Percentiles rank a stretch among this genome's conserved stretches.
Evolutionary conservation across 1,140 invertebrate genomes (phyloP).

Genomic region (Cardiocondyla obscurior): DNA sequence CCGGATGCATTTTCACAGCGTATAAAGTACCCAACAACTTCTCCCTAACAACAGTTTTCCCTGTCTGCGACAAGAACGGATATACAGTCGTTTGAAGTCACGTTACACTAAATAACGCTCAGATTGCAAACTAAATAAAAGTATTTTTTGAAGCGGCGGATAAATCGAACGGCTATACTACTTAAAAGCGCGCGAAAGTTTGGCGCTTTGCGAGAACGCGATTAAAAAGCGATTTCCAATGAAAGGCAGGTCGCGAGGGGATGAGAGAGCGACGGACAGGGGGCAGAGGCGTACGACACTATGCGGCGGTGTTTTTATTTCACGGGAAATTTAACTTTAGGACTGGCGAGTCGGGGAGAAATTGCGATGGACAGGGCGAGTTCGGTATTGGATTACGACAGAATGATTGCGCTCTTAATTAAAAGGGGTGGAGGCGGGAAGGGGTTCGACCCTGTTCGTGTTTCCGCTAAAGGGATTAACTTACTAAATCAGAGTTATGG

Average conservation of each 20-base stretch:
- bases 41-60: constrained; percentile 7
- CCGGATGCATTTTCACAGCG: constrained; percentile 45
- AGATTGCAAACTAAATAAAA: constrained; percentile 52
- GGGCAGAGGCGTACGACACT: constrained; percentile 22
- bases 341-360: constrained; percentile 1
- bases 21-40: constrained; percentile 44
- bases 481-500: constrained; percentile 61
- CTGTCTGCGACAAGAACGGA: constrained; percentile 43
- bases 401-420: constrained; percentile 71
- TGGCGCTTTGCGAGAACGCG: constrained; percentile 45
- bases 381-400: constrained; percentile 71
- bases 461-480: constrained; percentile 64
- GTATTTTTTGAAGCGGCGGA: constrained; percentile 33
- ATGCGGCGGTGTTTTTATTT: constrained; percentile 59
- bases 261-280: background rate
- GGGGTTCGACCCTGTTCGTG: constrained; percentile 22
- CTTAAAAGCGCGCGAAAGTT: constrained; percentile 56
- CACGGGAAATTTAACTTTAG: constrained; percentile 65
- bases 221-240: constrained; percentile 58
- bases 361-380: constrained; percentile 40
- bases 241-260: constrained; percentile 19
- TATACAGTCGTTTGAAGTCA: constrained; percentile 51
- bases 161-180: constrained; percentile 47
- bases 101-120: constrained; percentile 55
- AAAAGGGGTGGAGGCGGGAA: constrained; percentile 46